Evolutionary conservation across 2,113 vertebrate genomes (phyloP).

Genomic region (Pterophyllum scalare): DNA sequence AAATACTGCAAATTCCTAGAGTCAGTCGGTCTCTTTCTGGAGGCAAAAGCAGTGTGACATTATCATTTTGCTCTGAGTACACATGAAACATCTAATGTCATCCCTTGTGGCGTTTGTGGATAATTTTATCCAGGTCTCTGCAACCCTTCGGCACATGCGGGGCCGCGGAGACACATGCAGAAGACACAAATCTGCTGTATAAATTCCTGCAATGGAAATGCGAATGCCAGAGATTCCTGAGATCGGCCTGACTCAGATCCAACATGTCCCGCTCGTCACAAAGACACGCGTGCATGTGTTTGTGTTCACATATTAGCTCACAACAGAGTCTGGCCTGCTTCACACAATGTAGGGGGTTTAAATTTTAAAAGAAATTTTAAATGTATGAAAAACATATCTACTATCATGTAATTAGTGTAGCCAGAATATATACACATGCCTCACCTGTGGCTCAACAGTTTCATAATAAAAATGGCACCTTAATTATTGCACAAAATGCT

Average conservation of each 20-base stretch:
- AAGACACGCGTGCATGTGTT: slow-evolving; percentile 3
- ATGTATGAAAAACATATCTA: not conserved
- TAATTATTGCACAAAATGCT: not conserved
- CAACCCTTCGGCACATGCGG: not conserved
- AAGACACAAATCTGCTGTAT: slow-evolving; percentile 32
- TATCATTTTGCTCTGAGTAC: not conserved
- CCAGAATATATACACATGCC: not conserved
- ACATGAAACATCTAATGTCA: not conserved
- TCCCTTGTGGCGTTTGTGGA: not conserved
- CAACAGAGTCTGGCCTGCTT: slow-evolving; percentile 53
- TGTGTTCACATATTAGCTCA: slow-evolving; percentile 14
- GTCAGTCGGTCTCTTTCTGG: not conserved
- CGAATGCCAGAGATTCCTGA: slow-evolving; percentile 77
- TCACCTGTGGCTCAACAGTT: not conserved
- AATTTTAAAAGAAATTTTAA: not conserved
- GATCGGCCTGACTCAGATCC: slow-evolving; percentile 75
- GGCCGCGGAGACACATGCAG: not conserved
- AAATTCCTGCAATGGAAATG: slow-evolving; percentile 42
- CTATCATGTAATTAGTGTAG: not conserved
- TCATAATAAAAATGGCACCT: not conserved
- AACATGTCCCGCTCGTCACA: slow-evolving; percentile 47
- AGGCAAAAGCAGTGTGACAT: not conserved
- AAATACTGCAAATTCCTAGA: not conserved
- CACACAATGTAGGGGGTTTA: slow-evolving; percentile 18
- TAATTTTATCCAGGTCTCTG: not conserved